Evolutionary conservation across 2,113 vertebrate species (phyloP).

Genomic region (Clarias batrachus): DNA sequence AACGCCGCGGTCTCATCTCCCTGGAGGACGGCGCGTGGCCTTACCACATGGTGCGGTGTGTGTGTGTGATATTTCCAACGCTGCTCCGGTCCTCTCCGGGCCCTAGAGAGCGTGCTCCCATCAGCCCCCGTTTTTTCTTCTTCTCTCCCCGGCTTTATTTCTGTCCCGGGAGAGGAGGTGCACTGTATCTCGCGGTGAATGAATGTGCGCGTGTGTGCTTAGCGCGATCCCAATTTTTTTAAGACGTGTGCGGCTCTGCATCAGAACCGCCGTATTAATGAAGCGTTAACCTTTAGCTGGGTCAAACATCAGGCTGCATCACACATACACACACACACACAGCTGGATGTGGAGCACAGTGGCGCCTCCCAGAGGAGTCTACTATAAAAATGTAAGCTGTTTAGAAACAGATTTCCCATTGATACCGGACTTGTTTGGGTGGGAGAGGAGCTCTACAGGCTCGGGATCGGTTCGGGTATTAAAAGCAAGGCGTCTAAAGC

Average conservation of each 20-base stretch:
- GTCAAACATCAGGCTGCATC: constrained; percentile 46
- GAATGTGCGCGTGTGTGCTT: constrained; percentile 7
- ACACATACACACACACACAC: background rate
- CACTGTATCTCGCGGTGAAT: constrained; percentile 1
- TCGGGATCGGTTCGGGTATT: background rate
- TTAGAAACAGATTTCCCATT: background rate
- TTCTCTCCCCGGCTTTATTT: background rate
- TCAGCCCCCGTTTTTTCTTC: constrained; percentile 4
- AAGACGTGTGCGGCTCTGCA: constrained; percentile 2
- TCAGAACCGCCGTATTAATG: constrained; percentile 33
- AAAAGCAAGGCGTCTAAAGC: background rate
- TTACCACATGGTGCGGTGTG: constrained; percentile 18
- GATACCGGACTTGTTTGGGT: background rate
- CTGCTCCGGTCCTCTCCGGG: background rate
- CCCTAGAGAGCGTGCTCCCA: constrained; percentile 1
- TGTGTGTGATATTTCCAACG: constrained; percentile 21
- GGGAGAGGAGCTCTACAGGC: background rate
- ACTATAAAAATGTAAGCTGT: background rate
- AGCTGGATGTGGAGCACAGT: background rate
- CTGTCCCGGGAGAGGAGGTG: constrained; percentile 11
- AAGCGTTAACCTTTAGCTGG: constrained; percentile 34
- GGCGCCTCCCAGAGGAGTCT: background rate
- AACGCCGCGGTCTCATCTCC: background rate
- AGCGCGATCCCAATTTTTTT: background rate
- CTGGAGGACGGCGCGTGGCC: background rate